Base-by-base conservation (phyloP, 2,888 invertebrate species). In the Stramonita haemastoma region DNA sequence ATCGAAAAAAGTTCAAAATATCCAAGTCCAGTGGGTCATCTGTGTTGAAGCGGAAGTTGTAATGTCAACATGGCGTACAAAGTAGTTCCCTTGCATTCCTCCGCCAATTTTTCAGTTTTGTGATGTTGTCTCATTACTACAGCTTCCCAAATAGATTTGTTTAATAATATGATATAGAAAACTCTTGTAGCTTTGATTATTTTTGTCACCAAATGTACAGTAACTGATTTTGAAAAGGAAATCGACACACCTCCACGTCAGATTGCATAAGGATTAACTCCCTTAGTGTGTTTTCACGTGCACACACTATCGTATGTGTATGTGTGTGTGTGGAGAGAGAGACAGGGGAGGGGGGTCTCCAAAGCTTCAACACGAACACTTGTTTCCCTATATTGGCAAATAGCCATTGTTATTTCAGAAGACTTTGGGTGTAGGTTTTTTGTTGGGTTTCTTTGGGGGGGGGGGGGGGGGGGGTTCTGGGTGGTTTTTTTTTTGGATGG, bases 41-140 rank as follows among this genome's bases (percentile, higher is more conserved):
- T 46, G 57, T 15, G 83, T 70, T 81, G 60, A 66, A 88, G 79
- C 88, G 88, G 88, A 88, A 88, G 88, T 88, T 81, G 88, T 88
- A 88, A 88, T 88, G 60, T 36, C 79, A 79, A 77, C 77, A 87
- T 87, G 87, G 87, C 83, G 66, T 32, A n/a, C 19, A 36, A 83
- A 83, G 66, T 79, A 87, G 87, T 79, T 57, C 87, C 15, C 56
- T 4, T 32, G 56, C 32, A 79, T 56, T 79, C 79, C 29, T 79
- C 87, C 56, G 86, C 86, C 86, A 29, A 66, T 46, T 46, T 2
- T 46, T 46, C 46, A 46, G 46, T 46, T 46, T 46, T 46, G 46
- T 46, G 46, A 8, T 2, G 46, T 46, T 46, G 46, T 46, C 4
- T 46, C 46, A 8, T 46, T 46, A 46, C 46, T 46, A 46, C 46